Conservation (phyloP, 2,888 invertebrate species). For the Molanna angustata region DNA sequence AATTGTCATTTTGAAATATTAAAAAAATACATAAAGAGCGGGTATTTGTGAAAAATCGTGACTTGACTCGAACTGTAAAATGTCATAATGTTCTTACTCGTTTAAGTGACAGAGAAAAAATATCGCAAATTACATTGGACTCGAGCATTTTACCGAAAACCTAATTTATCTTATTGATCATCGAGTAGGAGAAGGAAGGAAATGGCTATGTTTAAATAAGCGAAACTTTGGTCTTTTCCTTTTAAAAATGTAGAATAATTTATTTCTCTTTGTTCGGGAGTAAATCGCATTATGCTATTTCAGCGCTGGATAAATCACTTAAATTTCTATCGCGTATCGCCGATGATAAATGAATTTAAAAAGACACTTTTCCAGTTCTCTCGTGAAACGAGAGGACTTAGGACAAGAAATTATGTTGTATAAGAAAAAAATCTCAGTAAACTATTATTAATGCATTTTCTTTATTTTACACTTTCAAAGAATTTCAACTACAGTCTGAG, state of each 20-base stretch:
- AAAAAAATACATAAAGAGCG: too few species aligned
- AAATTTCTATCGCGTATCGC: conserved; percentile 28
- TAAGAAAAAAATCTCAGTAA: too few species aligned
- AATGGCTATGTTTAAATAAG: conserved; percentile 16
- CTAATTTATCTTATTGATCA: conserved; percentile 16
- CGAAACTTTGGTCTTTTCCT: conserved; percentile 11
- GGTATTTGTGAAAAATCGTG: too few species aligned
- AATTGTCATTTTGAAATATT: too few species aligned
- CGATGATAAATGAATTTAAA: conserved; percentile 30
- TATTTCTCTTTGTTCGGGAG: conserved; percentile 24
- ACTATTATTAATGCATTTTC: too few species aligned
- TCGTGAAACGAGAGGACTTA: too few species aligned
- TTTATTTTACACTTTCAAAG: too few species aligned
- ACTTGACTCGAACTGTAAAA: too few species aligned
- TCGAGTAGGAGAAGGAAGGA: conserved; percentile 7
- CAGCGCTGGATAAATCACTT: conserved; percentile 31
- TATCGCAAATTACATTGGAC: conserved; percentile 9
- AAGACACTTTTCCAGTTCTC: conserved; percentile 24
- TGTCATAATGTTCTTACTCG: too few species aligned
- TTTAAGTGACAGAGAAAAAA: conserved; percentile 1
- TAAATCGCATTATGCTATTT: conserved; percentile 30
- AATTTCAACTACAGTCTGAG: too few species aligned
- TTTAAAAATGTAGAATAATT: conserved; percentile 23
- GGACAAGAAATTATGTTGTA: too few species aligned
- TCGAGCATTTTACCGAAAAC: conserved; percentile 9